These are phyloP conservation scores for Aphyosemion australe DNA, from an alignment of 2,113 vertebrate species.

Conservation along the genomic window DNA sequence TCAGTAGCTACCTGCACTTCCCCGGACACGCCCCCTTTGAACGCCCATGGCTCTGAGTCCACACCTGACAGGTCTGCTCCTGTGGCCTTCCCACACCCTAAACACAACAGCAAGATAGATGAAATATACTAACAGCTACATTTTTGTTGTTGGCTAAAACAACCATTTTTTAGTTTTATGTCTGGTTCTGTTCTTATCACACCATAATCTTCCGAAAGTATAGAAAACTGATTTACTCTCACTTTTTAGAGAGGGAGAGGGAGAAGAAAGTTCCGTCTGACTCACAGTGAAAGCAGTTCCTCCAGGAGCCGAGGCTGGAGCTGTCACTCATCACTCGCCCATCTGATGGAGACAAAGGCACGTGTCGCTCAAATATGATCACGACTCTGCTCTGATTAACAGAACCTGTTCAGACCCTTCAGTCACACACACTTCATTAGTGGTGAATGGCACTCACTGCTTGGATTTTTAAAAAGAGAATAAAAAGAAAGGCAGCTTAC, in stretches of 20 bases:
- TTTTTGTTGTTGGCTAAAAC: constrained; percentile 3
- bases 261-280: constrained; percentile 17
- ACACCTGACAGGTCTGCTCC: constrained; percentile 69
- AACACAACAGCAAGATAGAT: background rate
- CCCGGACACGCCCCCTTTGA: constrained; percentile 84
- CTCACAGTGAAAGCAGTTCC: constrained; percentile 88
- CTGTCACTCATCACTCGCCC: constrained; percentile 81
- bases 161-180: background rate
- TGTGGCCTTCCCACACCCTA: constrained; percentile 83
- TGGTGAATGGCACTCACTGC: too few relatives aligned
- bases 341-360: constrained; percentile 66
- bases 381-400: too few relatives aligned
- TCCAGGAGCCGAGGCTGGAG: constrained; percentile 80
- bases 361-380: background rate
- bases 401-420: too few relatives aligned
- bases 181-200: background rate
- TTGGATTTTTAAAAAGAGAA: too few relatives aligned
- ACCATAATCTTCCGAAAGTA: background rate
- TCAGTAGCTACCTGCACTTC: constrained; percentile 83
- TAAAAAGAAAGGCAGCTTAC: too few relatives aligned
- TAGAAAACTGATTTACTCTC: background rate
- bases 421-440: too few relatives aligned
- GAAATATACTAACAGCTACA: too few relatives aligned
- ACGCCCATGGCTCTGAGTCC: constrained; percentile 83
- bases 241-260: background rate